Conservation (phyloP, 2,797 vertebrate species). For the Florisuga fusca region DNA sequence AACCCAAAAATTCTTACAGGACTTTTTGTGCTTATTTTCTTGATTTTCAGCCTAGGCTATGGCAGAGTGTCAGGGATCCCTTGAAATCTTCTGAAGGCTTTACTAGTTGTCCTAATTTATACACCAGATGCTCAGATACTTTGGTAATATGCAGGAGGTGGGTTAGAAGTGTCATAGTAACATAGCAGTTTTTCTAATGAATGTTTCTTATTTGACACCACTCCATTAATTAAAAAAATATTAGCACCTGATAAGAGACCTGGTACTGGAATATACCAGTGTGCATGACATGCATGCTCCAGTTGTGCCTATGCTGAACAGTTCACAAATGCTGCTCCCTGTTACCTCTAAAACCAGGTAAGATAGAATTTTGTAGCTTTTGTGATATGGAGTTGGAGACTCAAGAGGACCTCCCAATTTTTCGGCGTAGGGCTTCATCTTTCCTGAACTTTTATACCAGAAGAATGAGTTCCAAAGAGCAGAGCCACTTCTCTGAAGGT, state of each 20-base stretch:
- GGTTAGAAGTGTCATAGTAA: background rate
- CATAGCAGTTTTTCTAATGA: background rate
- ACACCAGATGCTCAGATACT: background rate
- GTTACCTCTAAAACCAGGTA: constrained; percentile 58
- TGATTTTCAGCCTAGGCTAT: background rate
- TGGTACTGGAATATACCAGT: background rate
- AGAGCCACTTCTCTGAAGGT: constrained; percentile 49
- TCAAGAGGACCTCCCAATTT: constrained; percentile 63
- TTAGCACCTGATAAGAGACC: background rate
- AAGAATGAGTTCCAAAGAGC: constrained; percentile 71
- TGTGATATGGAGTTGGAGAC: constrained; percentile 71
- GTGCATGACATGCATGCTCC: background rate
- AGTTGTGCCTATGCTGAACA: constrained; percentile 43
- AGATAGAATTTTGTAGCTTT: constrained; percentile 56
- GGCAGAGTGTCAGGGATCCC: background rate
- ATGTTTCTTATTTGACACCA: background rate
- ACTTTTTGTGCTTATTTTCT: background rate
- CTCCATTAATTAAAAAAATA: background rate
- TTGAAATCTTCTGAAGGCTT: background rate
- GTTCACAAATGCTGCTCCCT: constrained; percentile 31
- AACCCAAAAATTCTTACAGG: background rate
- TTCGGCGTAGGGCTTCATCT: constrained; percentile 59
- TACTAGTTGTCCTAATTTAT: background rate
- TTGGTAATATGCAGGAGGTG: background rate
- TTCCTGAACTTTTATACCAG: constrained; percentile 72